These are phyloP conservation scores for Aromia moschata DNA, from an alignment of 2,888 invertebrate species.

Conservation along the genomic window DNA sequence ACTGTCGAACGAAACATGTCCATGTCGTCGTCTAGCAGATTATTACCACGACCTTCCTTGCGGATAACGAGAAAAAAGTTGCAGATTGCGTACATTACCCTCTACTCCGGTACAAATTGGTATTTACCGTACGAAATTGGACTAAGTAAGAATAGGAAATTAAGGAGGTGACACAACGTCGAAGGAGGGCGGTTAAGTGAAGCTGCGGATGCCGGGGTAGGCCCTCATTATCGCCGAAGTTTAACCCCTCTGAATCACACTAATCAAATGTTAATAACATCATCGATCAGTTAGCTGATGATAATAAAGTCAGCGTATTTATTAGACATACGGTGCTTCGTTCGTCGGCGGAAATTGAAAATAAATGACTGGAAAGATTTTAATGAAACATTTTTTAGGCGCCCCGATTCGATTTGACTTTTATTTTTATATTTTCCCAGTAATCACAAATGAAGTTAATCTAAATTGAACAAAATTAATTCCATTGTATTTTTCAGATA, in stretches of 20 bases:
- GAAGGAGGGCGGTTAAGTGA: constrained; percentile 21
- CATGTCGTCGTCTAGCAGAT: too few relatives aligned
- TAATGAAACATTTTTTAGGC: constrained; percentile 60
- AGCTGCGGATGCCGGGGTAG: constrained; percentile 21
- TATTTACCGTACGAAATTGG: constrained; percentile 33
- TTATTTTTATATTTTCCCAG: constrained; percentile 56
- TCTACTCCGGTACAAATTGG: constrained; percentile 26
- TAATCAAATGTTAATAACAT: constrained; percentile 29
- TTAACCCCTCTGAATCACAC: constrained; percentile 27
- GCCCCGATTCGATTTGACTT: constrained; percentile 53
- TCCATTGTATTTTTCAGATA: constrained; percentile 57
- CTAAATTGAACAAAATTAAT: constrained; percentile 63
- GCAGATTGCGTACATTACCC: too few relatives aligned
- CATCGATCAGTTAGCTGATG: constrained; percentile 33
- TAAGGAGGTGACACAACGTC: constrained; percentile 33
- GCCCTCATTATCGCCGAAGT: constrained; percentile 29
- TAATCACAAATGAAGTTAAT: constrained; percentile 63
- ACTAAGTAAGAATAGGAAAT: constrained; percentile 37
- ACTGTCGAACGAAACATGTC: too few relatives aligned
- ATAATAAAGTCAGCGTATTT: constrained; percentile 38
- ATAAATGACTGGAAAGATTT: constrained; percentile 62
- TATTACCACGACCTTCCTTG: too few relatives aligned
- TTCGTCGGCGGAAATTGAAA: constrained; percentile 50
- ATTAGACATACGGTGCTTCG: constrained; percentile 29
- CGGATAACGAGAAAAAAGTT: too few relatives aligned